Evolutionary conservation across 2,888 invertebrate species (phyloP), one percentile per base, ranked within the genome.

Genomic region (Drosophila atripex): DNA sequence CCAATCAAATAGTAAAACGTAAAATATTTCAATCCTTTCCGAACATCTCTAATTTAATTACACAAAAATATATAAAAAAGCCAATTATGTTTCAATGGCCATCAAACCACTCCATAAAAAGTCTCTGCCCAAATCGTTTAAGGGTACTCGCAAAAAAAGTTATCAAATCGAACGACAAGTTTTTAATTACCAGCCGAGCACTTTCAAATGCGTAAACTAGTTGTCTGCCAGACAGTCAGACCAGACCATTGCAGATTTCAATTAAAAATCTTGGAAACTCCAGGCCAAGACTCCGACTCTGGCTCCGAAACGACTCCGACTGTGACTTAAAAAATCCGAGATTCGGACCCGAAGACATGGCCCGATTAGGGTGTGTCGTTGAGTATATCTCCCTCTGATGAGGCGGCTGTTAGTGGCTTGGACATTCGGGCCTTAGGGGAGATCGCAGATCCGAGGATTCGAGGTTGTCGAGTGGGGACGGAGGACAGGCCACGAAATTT

Each of bases 171-270:
- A 71, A 72, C 80, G 84, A 84, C 86, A 78, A 80, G 85, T 77
- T 85, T 85, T 80, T 88, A 85, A 85, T 85, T 85, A 80, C 86
- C 64, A 59, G 28, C 38, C 50, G 57, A 49, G 68, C 88, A 86
- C 83, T 84, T 84, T 84, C 83, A 75, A 87, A 86, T 88, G 88
- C 83, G 88, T 84, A 83, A 84, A 84, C 83, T 61, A 77, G 83
- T 88, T 87, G 79, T 54, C 68, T 23, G 39, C 23, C 50, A 47
- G 49, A 66, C 65, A 71, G 47, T 50, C 57, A 12, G 53, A 73
- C 65, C 64, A n/a, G 53, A 59, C 58, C 65, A 71, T 49, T 59
- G 74, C 74, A 74, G 86, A 74, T 84, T 86, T 84, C 88, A 84
- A 88, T 84, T 84, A 88, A 80, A 78, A 66, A 51, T 70, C 59